These are phyloP conservation scores for Platalea minor DNA, from an alignment of 2,797 vertebrate genomes.

Conservation along the genomic window DNA sequence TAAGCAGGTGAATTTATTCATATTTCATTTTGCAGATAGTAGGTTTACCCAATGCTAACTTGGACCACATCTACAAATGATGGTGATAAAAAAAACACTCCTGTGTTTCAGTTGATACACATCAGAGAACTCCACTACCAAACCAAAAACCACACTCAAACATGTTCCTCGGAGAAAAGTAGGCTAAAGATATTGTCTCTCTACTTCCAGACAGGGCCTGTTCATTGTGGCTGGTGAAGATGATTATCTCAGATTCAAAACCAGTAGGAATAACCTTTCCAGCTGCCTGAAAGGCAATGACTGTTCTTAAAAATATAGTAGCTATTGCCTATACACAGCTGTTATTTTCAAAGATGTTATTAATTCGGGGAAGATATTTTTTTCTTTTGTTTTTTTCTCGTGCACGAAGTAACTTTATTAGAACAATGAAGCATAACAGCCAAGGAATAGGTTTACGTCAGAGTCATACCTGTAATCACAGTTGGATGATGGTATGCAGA, in stretches of 20 bases:
- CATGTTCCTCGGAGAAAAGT: slow-evolving; percentile 35
- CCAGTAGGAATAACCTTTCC: slow-evolving; percentile 39
- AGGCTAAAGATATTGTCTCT: slow-evolving; percentile 53
- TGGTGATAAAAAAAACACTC: slow-evolving; percentile 45
- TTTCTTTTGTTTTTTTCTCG: neutral
- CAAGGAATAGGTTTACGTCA: neutral
- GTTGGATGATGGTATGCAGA: neutral
- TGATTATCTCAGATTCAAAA: slow-evolving; percentile 52
- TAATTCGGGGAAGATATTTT: neutral
- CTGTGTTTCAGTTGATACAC: slow-evolving; percentile 49
- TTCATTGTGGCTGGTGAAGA: slow-evolving; percentile 55
- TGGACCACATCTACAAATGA: slow-evolving; percentile 64
- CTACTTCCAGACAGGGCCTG: slow-evolving; percentile 54
- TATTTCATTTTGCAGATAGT: neutral
- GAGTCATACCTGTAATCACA: slow-evolving; percentile 15
- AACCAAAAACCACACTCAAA: slow-evolving; percentile 54
- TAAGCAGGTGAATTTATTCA: slow-evolving; percentile 65
- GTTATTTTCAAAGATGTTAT: slow-evolving; percentile 25
- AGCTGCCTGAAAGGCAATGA: slow-evolving; percentile 30
- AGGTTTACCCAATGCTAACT: slow-evolving; percentile 13
- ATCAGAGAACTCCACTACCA: slow-evolving; percentile 57
- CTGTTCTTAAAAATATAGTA: slow-evolving; percentile 40
- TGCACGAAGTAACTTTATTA: slow-evolving; percentile 13
- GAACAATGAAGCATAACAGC: neutral
- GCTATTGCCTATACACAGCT: neutral